A percentile compares a stretch with the other conserved stretches of the same genome.
Evolutionary conservation across 1,140 invertebrate species (phyloP).

Genomic region (Melipona quadrifasciata): DNA sequence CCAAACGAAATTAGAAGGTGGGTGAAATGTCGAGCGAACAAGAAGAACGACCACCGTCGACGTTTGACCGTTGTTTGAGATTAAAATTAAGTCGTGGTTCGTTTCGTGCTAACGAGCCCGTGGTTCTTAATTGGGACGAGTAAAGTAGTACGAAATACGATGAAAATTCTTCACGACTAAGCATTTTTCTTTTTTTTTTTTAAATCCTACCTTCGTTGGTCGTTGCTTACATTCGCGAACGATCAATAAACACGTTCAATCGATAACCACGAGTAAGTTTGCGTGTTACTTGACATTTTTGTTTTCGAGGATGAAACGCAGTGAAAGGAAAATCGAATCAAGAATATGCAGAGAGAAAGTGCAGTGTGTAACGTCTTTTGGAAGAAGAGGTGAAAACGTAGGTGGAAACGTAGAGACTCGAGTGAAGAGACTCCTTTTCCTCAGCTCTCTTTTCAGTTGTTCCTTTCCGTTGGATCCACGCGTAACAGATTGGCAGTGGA

Average conservation of each 20-base stretch:
- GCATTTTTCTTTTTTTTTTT: neutral
- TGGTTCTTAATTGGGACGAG: constrained; percentile 51
- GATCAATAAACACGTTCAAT: neutral
- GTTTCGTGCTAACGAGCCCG: constrained; percentile 49
- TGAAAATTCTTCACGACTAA: constrained; percentile 7
- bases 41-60: neutral
- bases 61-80: constrained; percentile 54
- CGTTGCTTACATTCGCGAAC: neutral
- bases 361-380: neutral
- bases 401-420: constrained; percentile 16
- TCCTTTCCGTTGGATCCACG: constrained; percentile 25
- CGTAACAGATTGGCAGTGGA: constrained; percentile 74
- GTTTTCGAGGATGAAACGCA: neutral
- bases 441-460: neutral
- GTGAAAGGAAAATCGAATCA: neutral
- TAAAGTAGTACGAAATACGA: constrained; percentile 10
- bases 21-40: neutral
- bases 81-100: constrained; percentile 58
- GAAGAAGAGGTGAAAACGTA: neutral
- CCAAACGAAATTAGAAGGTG: neutral
- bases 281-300: neutral
- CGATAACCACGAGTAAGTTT: neutral
- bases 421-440: constrained; percentile 36
- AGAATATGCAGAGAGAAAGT: neutral
- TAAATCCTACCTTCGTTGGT: neutral